phyloP scores from a whole-genome alignment of 2,113 vertebrate species.

The Xenopus laevis region DNA sequence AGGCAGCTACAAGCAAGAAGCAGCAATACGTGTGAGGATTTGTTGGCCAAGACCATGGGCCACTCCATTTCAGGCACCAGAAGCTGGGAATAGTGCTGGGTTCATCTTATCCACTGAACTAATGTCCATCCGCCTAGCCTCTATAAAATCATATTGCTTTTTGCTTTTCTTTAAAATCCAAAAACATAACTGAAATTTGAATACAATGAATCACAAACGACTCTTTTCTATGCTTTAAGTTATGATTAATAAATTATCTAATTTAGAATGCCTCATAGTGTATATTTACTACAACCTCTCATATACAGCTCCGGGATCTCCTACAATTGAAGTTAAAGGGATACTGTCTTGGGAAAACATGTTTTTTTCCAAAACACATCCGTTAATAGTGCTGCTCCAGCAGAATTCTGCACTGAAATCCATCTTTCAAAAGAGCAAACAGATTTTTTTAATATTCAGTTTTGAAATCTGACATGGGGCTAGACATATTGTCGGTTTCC shows the following conservation, averaged over 20 bases:
- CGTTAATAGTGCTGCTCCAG: no score
- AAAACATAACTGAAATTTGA: constrained; percentile 22
- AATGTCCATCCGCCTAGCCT: neutral
- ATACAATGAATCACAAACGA: neutral
- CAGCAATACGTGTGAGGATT: constrained; percentile 76
- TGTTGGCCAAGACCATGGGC: neutral
- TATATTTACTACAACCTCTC: neutral
- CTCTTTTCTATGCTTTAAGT: constrained; percentile 40
- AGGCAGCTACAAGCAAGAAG: constrained; percentile 84
- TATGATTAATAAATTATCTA: constrained; percentile 20
- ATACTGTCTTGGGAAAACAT: no score
- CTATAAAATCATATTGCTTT: neutral
- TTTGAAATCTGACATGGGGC: no score
- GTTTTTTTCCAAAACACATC: no score
- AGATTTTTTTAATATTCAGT: no score
- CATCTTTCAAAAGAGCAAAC: no score
- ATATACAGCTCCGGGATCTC: no score
- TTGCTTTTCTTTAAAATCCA: neutral
- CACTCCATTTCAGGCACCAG: neutral
- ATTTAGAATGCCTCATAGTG: neutral
- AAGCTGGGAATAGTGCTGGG: constrained; percentile 7
- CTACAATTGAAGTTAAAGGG: no score
- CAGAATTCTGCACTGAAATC: no score
- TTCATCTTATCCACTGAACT: constrained; percentile 32
- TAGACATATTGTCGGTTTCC: no score